phyloP scores from a whole-genome alignment of 2,113 vertebrate genomes.

The Smithornis capensis region DNA sequence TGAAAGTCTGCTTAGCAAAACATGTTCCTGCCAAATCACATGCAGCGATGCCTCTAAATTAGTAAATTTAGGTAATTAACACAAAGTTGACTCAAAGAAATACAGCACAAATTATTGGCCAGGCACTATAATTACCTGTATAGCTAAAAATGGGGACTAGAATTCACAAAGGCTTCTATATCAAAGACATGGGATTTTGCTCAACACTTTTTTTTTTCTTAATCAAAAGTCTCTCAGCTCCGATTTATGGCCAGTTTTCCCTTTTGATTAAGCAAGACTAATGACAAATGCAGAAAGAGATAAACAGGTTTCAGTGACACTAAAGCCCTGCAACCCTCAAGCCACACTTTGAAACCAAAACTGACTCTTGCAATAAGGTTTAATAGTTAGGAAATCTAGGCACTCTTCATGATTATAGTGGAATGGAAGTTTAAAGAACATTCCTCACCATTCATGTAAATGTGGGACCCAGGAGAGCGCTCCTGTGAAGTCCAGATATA shows the following conservation, averaged over 20 bases:
- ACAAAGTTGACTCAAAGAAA: slow-evolving; percentile 34
- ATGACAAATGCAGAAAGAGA: not conserved
- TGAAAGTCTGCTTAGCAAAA: slow-evolving; percentile 31
- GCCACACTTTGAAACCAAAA: not conserved
- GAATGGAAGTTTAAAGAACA: not conserved
- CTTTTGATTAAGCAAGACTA: not conserved
- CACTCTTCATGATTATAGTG: not conserved
- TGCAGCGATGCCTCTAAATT: slow-evolving; percentile 10
- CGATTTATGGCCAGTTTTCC: not conserved
- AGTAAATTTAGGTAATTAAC: slow-evolving; percentile 55
- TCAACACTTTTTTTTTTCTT: not conserved
- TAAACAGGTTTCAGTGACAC: not conserved
- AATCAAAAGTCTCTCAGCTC: not conserved
- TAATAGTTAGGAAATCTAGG: not conserved
- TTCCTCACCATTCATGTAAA: not conserved
- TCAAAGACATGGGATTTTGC: not conserved
- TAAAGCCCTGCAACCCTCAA: not conserved
- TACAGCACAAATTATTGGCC: not conserved
- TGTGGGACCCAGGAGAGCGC: not conserved
- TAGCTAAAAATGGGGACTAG: not conserved
- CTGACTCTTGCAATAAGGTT: not conserved
- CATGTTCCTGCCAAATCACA: slow-evolving; percentile 33
- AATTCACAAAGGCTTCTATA: not conserved
- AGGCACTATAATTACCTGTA: slow-evolving; percentile 37
- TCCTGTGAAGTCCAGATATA: not conserved